These are phyloP conservation scores for Parazoanthus atlanticus DNA, from an alignment of 92 coral and sea anemone species.

Conservation along the genomic window DNA sequence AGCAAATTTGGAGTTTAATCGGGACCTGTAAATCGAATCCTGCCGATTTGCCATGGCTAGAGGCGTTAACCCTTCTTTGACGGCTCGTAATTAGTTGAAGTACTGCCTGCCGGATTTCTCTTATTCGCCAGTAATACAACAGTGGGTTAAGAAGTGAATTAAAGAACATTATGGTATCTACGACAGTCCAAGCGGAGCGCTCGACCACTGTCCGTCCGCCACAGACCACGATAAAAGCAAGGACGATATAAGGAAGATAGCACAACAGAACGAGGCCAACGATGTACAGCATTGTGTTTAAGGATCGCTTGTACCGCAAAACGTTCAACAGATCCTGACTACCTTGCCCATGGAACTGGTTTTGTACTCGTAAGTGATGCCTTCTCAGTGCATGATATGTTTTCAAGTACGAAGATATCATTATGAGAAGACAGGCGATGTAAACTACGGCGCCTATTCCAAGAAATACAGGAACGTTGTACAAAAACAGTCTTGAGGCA, in stretches of 20 bases:
- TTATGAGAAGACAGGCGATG: neutral
- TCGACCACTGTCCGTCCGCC: conserved; percentile 25
- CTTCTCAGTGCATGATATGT: neutral
- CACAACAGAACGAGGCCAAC: conserved; percentile 7
- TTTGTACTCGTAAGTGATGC: neutral
- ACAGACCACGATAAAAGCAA: neutral
- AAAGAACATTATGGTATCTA: conserved; percentile 24
- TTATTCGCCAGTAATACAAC: conserved; percentile 22
- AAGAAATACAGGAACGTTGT: conserved; percentile 9
- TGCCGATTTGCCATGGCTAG: neutral
- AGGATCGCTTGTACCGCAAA: conserved; percentile 5
- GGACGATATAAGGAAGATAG: conserved; percentile 9
- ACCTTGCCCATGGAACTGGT: neutral
- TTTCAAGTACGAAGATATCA: conserved; percentile 15
- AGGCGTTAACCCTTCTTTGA: neutral
- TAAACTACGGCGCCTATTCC: conserved; percentile 11
- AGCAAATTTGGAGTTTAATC: neutral
- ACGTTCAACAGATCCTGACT: neutral
- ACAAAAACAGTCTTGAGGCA: neutral
- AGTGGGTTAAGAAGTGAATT: conserved; percentile 35
- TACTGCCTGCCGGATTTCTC: conserved; percentile 25
- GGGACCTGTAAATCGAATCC: neutral
- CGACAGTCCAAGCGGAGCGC: conserved; percentile 30
- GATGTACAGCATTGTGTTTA: conserved; percentile 18
- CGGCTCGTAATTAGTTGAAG: neutral